Base-by-base conservation (phyloP, 2,888 invertebrate genomes). In the Agriopis aurantiaria region DNA sequence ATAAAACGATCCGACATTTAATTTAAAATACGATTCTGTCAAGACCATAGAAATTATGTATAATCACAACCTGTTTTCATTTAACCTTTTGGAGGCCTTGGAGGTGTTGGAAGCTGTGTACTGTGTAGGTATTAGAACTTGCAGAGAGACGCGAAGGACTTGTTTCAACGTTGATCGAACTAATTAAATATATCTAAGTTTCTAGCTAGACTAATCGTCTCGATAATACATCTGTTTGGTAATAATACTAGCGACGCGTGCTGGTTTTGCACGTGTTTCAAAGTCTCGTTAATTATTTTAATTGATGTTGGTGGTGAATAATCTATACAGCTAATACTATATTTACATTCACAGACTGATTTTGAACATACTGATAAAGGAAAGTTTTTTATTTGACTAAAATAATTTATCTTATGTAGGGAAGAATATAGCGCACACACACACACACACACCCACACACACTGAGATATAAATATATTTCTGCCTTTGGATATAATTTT, bases 81-180 rank as follows among this genome's bases (percentile, higher is more conserved):
- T 53, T 65, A 51, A 69, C 69, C 58, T 68, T 66, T 65, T 68
- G 58, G 48, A 73, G 60, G 60, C 69, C 61, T 68, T 66, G 58
- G 14, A 41, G 57, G 8, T 67, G 14, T 60, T 59, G 14, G 40
- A 49, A 55, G 11, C 55, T 33, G 55, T 48, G n/a, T 62, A 8
- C 55, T 33, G 55, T 48, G n/a, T 62, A 51, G 49, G 12, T 62
- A 61, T 33, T 33, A 17, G 40, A 49, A 41, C 41, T 49, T 59
- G 49, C 7, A 9, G 33, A 49, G 33, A 49, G 33, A 14, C 9
- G 12, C 6, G 23, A 46, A 23, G 1, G n/a, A 17, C 49, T 12
- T 12, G 12, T 3, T 48, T 48, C 0, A 23, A 23, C 9, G 14
- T 56, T 17, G 41, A 9, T 51, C 3, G 23, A 33, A 41, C 17